These are phyloP conservation scores for Heliocidaris tuberculata DNA, from an alignment of 35 echinoderm and acorn worm species.

Conservation along the genomic window DNA sequence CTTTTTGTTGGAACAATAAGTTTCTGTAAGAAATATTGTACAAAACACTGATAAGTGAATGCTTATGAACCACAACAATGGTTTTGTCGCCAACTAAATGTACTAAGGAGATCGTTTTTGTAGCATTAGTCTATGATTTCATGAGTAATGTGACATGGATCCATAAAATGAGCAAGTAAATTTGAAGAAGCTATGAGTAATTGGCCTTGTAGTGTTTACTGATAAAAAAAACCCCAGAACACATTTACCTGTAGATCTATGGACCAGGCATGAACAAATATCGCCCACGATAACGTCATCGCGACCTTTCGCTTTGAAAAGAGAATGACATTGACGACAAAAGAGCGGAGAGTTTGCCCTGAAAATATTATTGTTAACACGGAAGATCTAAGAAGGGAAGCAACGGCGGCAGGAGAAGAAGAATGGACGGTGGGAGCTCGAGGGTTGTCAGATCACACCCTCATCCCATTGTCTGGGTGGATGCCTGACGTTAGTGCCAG, in stretches of 20 bases:
- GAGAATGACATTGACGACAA: background rate
- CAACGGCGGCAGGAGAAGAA: background rate
- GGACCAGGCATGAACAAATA: background rate
- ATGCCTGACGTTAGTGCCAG: background rate
- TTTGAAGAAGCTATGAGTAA: background rate
- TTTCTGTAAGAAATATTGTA: background rate
- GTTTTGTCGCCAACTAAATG: background rate
- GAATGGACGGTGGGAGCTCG: background rate
- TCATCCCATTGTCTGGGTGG: background rate
- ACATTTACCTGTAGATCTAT: background rate
- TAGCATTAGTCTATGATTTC: background rate
- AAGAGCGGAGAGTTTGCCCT: conserved; percentile 6
- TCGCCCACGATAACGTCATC: background rate
- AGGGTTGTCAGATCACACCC: background rate
- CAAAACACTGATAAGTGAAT: background rate
- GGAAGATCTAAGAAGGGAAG: background rate
- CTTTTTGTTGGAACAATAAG: no score
- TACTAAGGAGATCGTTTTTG: background rate
- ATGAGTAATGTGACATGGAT: background rate
- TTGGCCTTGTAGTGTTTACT: background rate
- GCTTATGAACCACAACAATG: background rate
- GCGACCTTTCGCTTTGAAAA: background rate
- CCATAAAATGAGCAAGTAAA: background rate
- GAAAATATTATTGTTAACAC: conserved; percentile 33
- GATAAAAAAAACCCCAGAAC: background rate